Base-by-base conservation (phyloP, 2,797 vertebrate species). In the Buphagus erythrorhynchus region DNA sequence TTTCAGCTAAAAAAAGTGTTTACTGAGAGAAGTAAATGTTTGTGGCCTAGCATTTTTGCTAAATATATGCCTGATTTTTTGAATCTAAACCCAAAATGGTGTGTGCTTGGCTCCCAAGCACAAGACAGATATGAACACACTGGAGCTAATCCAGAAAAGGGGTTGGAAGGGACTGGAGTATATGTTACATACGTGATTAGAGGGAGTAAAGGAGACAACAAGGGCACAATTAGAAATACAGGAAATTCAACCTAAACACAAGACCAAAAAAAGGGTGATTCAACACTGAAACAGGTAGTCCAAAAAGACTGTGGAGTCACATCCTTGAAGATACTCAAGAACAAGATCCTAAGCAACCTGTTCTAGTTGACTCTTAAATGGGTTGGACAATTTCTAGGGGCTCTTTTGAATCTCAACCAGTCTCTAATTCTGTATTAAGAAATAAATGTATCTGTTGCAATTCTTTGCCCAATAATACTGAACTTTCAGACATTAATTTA, bases 11-110 rank as follows among this genome's bases (percentile, higher is more conserved):
- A 71, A 19, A 6, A 81, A 69, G 24, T 36, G 24, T 33, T 78
- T 78, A 40, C 17, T 68, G 35, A 68, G 8, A 14, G 10, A 69
- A 75, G n/a, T 2, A 65, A 51, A 36, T 14, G 3, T 46, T 58
- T 72, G 20, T 20, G 43, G 38, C 17, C 45, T 1, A 49, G 6
- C 7, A 59, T 48, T 81, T 90, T 89, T 40, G 68, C 13, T 36
- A 20, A 81, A 77, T 46, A 66, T 17, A 14, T 10, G 57, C 6
- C 10, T 18, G 13, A 67, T 20, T 76, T 55, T 84, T 66, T 54
- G 1, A 71, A 3, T 3, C 24, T 33, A 45, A 3, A 2, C 61
- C 21, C 25, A 9, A 24, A 86, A 49, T 48, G 43, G 0, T 28
- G 40, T 28, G 11, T 0, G 3, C 26, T 1, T 0, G 8, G 6